Evolutionary conservation across 2,113 vertebrate genomes (phyloP).

Genomic region (Columba livia): DNA sequence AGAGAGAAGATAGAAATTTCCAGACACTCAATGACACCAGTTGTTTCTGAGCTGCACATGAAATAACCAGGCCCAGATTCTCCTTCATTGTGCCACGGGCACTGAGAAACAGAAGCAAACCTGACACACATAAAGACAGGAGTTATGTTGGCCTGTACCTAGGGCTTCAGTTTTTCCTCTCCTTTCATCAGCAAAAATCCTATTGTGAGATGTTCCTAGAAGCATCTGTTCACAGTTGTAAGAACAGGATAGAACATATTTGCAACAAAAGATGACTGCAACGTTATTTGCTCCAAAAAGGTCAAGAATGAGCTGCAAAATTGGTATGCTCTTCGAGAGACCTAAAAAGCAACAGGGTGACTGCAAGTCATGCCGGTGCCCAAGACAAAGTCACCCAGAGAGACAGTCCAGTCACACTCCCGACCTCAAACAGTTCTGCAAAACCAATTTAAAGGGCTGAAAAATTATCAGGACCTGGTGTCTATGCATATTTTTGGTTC

Average conservation of each 20-base stretch:
- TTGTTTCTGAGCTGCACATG: not conserved
- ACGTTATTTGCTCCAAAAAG: not conserved
- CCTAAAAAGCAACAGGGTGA: not conserved
- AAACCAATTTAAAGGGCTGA: not conserved
- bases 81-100: accelerated
- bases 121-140: not conserved
- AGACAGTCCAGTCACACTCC: not conserved
- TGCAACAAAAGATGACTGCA: not conserved
- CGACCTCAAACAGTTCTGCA: not conserved
- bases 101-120: not conserved
- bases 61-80: not conserved
- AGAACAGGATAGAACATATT: not conserved
- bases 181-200: not conserved
- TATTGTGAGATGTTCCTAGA: not conserved
- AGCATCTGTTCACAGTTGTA: not conserved
- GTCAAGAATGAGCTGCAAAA: not conserved
- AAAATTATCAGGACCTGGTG: not conserved
- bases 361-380: not conserved
- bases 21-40: not conserved
- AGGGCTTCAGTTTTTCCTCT: not conserved
- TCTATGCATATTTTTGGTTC: not conserved
- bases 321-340: not conserved
- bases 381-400: not conserved
- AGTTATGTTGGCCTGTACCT: not conserved
- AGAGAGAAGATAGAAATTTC: not conserved